Percentiles rank a stretch among this genome's conserved stretches.
Conservation (phyloP, 2,797 vertebrate genomes). For the Mycteria americana region DNA sequence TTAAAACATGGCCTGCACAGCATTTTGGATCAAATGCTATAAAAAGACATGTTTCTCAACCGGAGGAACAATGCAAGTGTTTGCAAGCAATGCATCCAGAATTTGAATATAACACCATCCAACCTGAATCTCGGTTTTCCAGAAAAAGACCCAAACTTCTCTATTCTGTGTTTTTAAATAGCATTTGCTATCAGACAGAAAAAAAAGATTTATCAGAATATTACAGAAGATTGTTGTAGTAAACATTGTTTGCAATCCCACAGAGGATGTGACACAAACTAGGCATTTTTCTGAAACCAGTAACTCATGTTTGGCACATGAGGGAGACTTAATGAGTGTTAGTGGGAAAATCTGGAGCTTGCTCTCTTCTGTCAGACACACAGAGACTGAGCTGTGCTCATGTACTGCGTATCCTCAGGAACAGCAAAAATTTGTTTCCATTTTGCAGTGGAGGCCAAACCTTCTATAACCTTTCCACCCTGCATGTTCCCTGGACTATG, state of each 20-base stretch:
- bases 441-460: not conserved
- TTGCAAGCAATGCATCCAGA: not conserved
- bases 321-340: no score
- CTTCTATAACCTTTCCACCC: not conserved
- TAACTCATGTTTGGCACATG: not conserved
- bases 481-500: not conserved
- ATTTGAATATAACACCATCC: not conserved
- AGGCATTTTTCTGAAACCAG: not conserved
- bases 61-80: not conserved
- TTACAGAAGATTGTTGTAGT: not conserved
- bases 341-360: not conserved
- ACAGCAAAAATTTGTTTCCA: not conserved
- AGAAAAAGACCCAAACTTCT: not conserved
- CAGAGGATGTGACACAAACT: not conserved
- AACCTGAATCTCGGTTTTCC: not conserved
- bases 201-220: not conserved
- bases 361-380: not conserved
- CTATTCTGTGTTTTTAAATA: not conserved
- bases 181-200: not conserved
- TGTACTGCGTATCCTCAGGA: not conserved
- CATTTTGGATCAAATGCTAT: not conserved
- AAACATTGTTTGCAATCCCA: not conserved
- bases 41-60: not conserved
- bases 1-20: not conserved
- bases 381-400: not conserved